Evolutionary conservation across 2,797 vertebrate species (phyloP).

Genomic region (Crenichthys baileyi): DNA sequence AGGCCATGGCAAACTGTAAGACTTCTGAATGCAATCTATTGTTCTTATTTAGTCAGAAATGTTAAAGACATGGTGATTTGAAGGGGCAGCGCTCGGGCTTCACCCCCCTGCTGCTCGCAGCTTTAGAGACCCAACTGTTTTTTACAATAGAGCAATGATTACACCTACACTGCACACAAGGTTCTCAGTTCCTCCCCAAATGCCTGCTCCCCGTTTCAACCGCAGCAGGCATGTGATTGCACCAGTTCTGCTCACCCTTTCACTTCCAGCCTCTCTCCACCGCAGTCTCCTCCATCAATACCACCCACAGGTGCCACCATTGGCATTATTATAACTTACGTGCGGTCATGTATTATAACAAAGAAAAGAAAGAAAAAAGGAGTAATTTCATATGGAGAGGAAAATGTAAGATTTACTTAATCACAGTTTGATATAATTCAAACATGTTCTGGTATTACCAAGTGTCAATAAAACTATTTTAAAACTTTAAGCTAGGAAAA

Average conservation of each 20-base stretch:
- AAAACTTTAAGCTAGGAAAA: background rate
- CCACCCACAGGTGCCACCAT: constrained; percentile 54
- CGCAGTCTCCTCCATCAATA: constrained; percentile 52
- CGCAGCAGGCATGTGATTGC: constrained; percentile 76
- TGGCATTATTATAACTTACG: constrained; percentile 39
- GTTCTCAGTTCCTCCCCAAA: constrained; percentile 57
- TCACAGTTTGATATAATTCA: background rate
- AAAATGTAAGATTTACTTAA: background rate
- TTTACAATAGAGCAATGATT: constrained; percentile 83
- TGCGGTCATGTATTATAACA: constrained; percentile 29
- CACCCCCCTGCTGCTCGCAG: constrained; percentile 58
- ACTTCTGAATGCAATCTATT: constrained; percentile 44
- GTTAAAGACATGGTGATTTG: constrained; percentile 72
- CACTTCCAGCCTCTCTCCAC: constrained; percentile 54
- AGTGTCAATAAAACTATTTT: background rate
- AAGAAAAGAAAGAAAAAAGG: constrained; percentile 3
- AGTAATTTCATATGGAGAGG: background rate
- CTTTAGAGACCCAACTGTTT: constrained; percentile 72
- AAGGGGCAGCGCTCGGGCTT: constrained; percentile 43
- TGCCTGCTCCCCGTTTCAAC: constrained; percentile 62
- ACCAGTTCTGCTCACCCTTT: constrained; percentile 49
- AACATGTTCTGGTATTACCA: background rate
- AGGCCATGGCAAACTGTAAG: constrained; percentile 14
- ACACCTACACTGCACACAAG: constrained; percentile 70
- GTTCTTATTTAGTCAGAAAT: constrained; percentile 66